Base-by-base conservation (phyloP, 1,140 invertebrate genomes). In the Penaeus indicus region DNA sequence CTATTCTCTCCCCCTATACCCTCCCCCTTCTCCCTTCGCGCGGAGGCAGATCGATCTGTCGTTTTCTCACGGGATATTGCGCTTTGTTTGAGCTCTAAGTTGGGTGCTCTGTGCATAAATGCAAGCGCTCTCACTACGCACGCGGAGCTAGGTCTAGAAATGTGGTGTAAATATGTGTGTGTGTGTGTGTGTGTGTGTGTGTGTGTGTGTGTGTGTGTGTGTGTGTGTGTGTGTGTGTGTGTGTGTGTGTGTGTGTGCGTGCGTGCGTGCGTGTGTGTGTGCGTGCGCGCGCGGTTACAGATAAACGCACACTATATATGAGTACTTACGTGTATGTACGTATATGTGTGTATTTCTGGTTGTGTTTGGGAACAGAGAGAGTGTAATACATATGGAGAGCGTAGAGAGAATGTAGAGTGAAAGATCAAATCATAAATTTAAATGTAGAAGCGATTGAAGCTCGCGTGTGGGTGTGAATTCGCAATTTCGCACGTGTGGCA, bases 301-400 rank as follows among this genome's bases (percentile, higher is more conserved):
- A 22, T 72, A 72, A 22, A 22, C n/a, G 8, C 8, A 72, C n/a
- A 13, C 13, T 3, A 3, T 8, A 22, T n/a, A 72, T 72, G 32
- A 2, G n/a, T n/a, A 72, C n/a, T 27, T 72, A 72, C 22, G n/a
- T 8, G n/a, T 22, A 72, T 72, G 18, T 72, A 27, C 25, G 38
- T 72, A 27, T 72, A 62, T 64, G 61, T 60, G 19, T 81, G 61
- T 81, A 61, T 81, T n/a, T n/a, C n/a, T n/a, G n/a, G n/a, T n/a
- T n/a, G n/a, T n/a, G n/a, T n/a, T n/a, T n/a, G n/a, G n/a, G 67
- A 0, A 69, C 0, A 25, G 11, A 69, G 8, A 1, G 27, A 19
- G n/a, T 25, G 19, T 25, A 69, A 10, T 5, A 27, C 27, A 69
- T 3, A 69, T 13, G n/a, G 8, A 10, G 67, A 69, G 27, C 8